These are phyloP conservation scores for Halichondria panicea DNA, from an alignment of 37 sponge, comb jelly and placozoan genomes.

Conservation along the genomic window DNA sequence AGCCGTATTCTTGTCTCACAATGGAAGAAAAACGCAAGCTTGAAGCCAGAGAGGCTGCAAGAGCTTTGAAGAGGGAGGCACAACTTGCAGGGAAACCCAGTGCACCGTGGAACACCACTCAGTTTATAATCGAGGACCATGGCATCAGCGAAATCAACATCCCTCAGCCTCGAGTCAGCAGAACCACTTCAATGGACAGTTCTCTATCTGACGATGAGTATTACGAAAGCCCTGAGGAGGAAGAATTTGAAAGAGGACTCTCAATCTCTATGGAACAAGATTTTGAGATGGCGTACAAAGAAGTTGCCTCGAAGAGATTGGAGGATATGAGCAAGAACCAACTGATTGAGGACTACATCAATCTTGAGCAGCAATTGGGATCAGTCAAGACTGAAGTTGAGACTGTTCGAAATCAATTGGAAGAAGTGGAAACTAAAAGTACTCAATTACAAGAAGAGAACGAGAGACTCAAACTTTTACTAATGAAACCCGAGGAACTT, in stretches of 20 bases:
- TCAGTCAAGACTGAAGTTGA: neutral
- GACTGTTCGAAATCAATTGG: neutral
- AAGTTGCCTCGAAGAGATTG: constrained; percentile 29
- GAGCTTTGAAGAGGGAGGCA: constrained; percentile 33
- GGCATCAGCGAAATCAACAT: constrained; percentile 16
- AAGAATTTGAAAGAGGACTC: constrained; percentile 21
- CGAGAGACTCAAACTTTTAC: neutral
- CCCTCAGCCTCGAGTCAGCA: constrained; percentile 1
- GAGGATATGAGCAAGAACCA: constrained; percentile 38
- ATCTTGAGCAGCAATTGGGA: constrained; percentile 11
- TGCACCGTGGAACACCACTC: constrained; percentile 70
- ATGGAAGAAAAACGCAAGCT: constrained; percentile 36
- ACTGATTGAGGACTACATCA: constrained; percentile 36
- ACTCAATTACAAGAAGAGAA: neutral
- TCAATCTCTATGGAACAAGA: constrained; percentile 52
- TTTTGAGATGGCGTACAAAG: constrained; percentile 37
- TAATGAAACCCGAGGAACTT: neutral
- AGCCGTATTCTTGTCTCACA: constrained; percentile 55
- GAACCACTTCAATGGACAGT: constrained; percentile 38
- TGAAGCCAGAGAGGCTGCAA: constrained; percentile 31
- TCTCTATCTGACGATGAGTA: constrained; percentile 53
- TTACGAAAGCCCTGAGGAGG: constrained; percentile 51
- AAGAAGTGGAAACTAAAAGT: neutral
- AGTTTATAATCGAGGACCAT: constrained; percentile 66
- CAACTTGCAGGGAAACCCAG: constrained; percentile 28